These are phyloP conservation scores for Caradrina kadenii DNA, from an alignment of 2,888 invertebrate genomes.

Conservation along the genomic window DNA sequence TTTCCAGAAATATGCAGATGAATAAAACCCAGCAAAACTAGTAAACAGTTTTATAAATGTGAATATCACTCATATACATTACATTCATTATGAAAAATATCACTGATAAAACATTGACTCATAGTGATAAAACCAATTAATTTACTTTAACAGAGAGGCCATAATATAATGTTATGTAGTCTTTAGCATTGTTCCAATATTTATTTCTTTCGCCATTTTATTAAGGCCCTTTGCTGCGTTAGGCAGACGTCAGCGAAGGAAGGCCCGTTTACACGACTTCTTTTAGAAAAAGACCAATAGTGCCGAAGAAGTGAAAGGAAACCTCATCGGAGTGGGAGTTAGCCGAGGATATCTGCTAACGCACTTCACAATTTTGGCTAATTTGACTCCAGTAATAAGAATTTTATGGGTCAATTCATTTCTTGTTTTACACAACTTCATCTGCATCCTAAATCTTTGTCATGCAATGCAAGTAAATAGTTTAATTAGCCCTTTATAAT, in stretches of 20 bases:
- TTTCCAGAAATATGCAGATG: slow-evolving; percentile 19
- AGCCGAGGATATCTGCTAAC: neutral
- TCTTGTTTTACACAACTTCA: slow-evolving; percentile 31
- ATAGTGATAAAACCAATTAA: slow-evolving; percentile 22
- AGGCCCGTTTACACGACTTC: neutral
- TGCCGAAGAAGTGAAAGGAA: neutral
- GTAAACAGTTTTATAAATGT: slow-evolving; percentile 8
- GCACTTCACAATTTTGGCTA: slow-evolving; percentile 3
- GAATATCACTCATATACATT: slow-evolving; percentile 15
- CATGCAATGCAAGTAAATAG: slow-evolving; percentile 22
- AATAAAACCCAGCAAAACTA: slow-evolving; percentile 1
- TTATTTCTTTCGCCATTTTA: neutral
- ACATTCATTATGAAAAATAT: slow-evolving; percentile 19
- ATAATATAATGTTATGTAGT: slow-evolving; percentile 3
- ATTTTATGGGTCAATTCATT: slow-evolving; percentile 11
- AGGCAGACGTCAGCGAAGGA: neutral
- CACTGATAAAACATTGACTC: slow-evolving; percentile 18
- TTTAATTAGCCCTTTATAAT: slow-evolving; percentile 17
- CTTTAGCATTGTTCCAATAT: neutral
- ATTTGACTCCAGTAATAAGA: slow-evolving; percentile 28
- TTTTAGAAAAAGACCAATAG: neutral
- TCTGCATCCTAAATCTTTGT: slow-evolving; percentile 16
- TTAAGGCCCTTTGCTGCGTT: neutral
- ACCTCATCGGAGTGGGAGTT: neutral
- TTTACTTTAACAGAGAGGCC: neutral